Percentiles rank a stretch among this genome's conserved stretches.
Evolutionary conservation across 2,797 vertebrate genomes (phyloP).

Genomic region (Lacerta agilis): DNA sequence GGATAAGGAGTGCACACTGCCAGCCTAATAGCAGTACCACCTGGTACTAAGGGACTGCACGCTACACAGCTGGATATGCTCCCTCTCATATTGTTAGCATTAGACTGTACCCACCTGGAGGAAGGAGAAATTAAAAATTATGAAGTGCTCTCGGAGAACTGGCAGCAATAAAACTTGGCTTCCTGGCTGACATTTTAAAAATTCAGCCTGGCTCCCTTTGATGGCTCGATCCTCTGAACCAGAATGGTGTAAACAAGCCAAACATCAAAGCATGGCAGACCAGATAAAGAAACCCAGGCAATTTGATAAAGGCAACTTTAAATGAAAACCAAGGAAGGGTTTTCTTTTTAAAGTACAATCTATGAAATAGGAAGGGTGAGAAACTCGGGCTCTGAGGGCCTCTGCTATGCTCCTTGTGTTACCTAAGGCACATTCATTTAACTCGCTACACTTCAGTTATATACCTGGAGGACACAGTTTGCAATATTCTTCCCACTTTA

Average conservation of each 20-base stretch:
- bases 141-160: constrained; percentile 12
- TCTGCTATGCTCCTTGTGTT: background rate
- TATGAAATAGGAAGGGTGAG: background rate
- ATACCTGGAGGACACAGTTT: background rate
- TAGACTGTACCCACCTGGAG: background rate
- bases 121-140: constrained; percentile 35
- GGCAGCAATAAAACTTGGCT: constrained; percentile 3
- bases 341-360: background rate
- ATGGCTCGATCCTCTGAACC: background rate
- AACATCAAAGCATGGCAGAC: background rate
- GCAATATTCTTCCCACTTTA: background rate
- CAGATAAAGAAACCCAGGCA: constrained; percentile 16
- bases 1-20: background rate
- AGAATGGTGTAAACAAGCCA: constrained; percentile 15
- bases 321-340: background rate
- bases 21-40: background rate
- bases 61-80: constrained; percentile 16
- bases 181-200: constrained; percentile 1
- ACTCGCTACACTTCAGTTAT: background rate
- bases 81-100: constrained; percentile 29
- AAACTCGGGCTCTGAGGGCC: background rate
- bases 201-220: background rate
- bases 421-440: background rate
- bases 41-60: background rate
- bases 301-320: background rate